Conservation (phyloP, 2,888 invertebrate species). For the Limenitis camilla region DNA sequence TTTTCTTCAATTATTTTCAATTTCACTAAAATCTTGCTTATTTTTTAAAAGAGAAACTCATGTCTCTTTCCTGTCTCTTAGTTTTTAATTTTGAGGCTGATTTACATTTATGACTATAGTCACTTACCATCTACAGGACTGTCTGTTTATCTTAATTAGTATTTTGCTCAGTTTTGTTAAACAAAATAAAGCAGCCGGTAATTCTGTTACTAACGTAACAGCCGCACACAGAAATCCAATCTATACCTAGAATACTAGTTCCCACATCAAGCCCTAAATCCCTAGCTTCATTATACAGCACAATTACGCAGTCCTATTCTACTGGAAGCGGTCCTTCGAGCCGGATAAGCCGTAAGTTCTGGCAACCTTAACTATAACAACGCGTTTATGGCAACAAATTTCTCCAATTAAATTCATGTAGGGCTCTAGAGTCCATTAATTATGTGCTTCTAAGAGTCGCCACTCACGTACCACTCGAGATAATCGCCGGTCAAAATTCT, state of each 20-base stretch:
- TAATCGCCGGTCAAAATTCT: conserved; percentile 60
- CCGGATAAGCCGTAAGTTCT: conserved; percentile 7
- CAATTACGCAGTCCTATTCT: not conserved
- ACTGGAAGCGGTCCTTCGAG: conserved; percentile 3
- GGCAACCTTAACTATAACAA: conserved; percentile 19
- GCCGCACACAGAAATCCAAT: not conserved
- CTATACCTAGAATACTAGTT: not conserved
- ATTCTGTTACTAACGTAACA: not conserved
- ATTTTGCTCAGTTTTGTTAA: too few species aligned
- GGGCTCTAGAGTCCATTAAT: conserved; percentile 48
- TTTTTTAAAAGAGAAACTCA: too few species aligned
- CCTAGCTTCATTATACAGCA: conserved; percentile 1
- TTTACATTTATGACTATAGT: too few species aligned
- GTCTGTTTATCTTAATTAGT: too few species aligned
- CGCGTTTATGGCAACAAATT: conserved; percentile 33
- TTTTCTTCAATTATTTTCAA: too few species aligned
- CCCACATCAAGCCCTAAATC: not conserved
- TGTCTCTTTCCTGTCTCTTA: too few species aligned
- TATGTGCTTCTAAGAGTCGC: conserved; percentile 45
- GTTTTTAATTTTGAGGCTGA: too few species aligned
- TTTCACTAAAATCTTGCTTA: too few species aligned
- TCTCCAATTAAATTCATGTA: conserved; percentile 43
- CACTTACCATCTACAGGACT: too few species aligned
- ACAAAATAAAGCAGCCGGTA: too few species aligned
- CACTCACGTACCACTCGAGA: conserved; percentile 44